These are phyloP conservation scores for Chrosomus eos DNA, from an alignment of 2,797 vertebrate genomes.

Conservation along the genomic window DNA sequence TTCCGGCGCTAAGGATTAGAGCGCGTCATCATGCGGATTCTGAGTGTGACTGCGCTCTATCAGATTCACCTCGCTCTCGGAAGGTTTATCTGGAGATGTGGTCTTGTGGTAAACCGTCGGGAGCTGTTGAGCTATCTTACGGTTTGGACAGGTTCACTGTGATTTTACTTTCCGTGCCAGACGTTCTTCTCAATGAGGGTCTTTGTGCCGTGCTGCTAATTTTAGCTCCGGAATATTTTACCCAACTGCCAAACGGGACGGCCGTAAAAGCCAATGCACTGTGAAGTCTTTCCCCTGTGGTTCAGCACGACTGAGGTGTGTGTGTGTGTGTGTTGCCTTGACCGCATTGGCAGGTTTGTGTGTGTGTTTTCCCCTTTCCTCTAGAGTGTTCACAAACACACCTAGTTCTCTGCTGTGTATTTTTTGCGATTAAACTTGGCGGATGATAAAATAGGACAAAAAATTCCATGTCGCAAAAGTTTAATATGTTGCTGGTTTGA, in stretches of 20 bases:
- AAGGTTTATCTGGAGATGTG: conserved; percentile 31
- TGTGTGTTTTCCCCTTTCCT: background rate
- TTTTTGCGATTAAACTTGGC: background rate
- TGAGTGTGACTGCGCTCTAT: background rate
- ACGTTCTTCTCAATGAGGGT: conserved; percentile 30
- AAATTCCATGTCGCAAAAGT: background rate
- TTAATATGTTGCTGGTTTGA: background rate
- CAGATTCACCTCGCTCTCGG: conserved; percentile 29
- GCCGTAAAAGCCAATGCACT: conserved; percentile 43
- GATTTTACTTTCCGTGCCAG: conserved; percentile 35
- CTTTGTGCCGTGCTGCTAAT: conserved; percentile 42
- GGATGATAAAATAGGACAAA: background rate
- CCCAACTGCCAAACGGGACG: conserved; percentile 37
- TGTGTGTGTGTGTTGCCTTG: background rate
- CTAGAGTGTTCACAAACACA: conserved; percentile 22
- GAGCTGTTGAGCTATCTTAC: conserved; percentile 21
- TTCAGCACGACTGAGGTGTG: background rate
- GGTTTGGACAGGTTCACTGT: conserved; percentile 17
- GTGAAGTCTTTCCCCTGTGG: conserved; percentile 28
- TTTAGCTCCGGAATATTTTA: conserved; percentile 49
- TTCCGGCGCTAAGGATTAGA: background rate
- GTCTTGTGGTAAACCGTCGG: conserved; percentile 1
- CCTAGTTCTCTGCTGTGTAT: background rate
- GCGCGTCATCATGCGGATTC: background rate
- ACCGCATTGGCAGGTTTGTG: background rate